Percentiles rank a stretch among this genome's conserved stretches.
These are phyloP conservation scores for Pelecanus crispus DNA, from an alignment of 2,113 vertebrate genomes.

Conservation along the genomic window DNA sequence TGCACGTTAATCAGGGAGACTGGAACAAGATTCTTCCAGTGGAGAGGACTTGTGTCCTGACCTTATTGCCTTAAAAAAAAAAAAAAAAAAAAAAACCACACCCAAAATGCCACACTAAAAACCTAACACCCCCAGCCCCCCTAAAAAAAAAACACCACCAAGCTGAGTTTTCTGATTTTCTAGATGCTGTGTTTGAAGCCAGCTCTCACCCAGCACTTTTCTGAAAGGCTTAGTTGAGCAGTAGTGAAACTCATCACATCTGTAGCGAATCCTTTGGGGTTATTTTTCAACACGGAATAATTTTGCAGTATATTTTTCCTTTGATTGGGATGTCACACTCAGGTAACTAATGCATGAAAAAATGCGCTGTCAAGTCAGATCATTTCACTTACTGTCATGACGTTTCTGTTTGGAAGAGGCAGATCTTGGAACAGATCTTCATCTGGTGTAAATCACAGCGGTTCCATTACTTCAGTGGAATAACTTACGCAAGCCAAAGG, in stretches of 20 bases:
- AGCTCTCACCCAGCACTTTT: neutral
- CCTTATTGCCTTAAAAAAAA: neutral
- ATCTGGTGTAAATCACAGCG: neutral
- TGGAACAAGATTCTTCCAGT: neutral
- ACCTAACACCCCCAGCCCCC: rapidly evolving
- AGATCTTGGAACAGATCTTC: neutral
- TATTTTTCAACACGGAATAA: neutral
- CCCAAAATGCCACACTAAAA: neutral
- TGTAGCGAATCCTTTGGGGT: neutral
- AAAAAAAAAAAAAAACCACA: neutral
- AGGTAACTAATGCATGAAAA: neutral
- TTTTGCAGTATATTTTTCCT: neutral
- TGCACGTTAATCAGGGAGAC: neutral
- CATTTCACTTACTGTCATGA: neutral
- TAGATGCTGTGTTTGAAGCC: neutral
- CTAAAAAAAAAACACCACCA: neutral
- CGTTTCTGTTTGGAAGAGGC: neutral
- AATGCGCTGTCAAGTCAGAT: neutral
- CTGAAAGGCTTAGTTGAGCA: neutral
- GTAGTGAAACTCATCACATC: neutral
- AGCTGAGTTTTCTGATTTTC: neutral
- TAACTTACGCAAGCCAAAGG: neutral
- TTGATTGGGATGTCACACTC: neutral
- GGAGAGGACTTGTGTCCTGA: neutral
- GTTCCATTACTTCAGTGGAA: constrained; percentile 13